phyloP scores from a whole-genome alignment of 2,113 vertebrate genomes.

The Onychostruthus taczanowskii region DNA sequence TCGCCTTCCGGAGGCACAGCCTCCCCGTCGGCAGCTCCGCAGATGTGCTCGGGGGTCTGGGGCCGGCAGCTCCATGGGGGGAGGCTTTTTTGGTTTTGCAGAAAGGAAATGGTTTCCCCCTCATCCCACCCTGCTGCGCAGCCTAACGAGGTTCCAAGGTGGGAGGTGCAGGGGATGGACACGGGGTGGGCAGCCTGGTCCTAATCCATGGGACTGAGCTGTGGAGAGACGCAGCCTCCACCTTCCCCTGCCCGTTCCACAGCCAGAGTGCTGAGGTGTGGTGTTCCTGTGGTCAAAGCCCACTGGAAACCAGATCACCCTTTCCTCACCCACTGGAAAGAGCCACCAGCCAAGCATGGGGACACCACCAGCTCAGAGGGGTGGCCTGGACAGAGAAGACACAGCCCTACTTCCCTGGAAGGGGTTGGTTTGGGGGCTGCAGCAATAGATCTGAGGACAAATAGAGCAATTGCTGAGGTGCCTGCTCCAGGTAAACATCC shows the following conservation, averaged over 20 bases:
- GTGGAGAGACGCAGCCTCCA: fast-evolving
- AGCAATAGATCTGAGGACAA: neutral
- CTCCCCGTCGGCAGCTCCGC: neutral
- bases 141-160: neutral
- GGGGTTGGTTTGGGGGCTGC: neutral
- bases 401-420: neutral
- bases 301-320: neutral
- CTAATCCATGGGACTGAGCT: neutral
- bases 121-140: neutral
- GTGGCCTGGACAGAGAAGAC: neutral
- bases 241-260: neutral
- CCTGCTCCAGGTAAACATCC: neutral
- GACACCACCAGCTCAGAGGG: neutral
- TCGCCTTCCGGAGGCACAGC: constrained; percentile 53
- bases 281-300: neutral
- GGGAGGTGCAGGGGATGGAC: neutral
- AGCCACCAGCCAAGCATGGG: neutral
- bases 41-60: constrained; percentile 18
- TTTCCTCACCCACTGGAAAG: neutral
- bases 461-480: neutral
- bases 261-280: fast-evolving
- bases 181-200: fast-evolving
- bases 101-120: constrained; percentile 36
- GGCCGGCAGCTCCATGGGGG: neutral
- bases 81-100: neutral